These are phyloP conservation scores for Bombus soroeensis DNA, from an alignment of 1,140 invertebrate genomes.

Conservation along the genomic window DNA sequence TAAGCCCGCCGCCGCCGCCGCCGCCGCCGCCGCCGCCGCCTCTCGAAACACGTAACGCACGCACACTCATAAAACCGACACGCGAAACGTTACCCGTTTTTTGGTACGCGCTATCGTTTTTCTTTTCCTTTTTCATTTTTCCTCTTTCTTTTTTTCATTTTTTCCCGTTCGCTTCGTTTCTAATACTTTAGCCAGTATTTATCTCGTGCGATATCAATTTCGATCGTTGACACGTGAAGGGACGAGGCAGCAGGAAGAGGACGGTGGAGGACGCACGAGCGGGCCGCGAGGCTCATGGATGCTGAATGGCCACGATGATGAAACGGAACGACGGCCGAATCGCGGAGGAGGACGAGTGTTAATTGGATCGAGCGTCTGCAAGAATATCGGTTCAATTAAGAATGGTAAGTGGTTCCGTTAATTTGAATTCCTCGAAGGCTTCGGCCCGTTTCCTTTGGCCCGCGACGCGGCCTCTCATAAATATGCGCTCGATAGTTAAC, in stretches of 20 bases:
- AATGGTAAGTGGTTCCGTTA: constrained; percentile 53
- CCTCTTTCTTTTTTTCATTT: too few species aligned
- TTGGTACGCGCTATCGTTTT: not conserved
- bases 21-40: not conserved
- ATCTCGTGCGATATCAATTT: constrained; percentile 11
- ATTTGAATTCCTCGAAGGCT: constrained; percentile 49
- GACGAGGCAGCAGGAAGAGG: not conserved
- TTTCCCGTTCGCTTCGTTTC: not conserved
- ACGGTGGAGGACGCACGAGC: not conserved
- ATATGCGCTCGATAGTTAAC: constrained; percentile 57
- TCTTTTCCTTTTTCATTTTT: not conserved
- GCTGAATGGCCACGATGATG: not conserved
- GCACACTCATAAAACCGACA: not conserved
- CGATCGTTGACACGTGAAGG: not conserved
- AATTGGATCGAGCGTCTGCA: constrained; percentile 50
- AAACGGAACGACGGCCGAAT: constrained; percentile 20
- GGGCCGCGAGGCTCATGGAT: not conserved
- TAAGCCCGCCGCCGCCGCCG: constrained; percentile 4
- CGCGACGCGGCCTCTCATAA: constrained; percentile 59
- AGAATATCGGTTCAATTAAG: constrained; percentile 57
- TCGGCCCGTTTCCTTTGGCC: constrained; percentile 48
- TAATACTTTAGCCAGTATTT: not conserved
- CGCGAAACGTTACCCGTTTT: constrained; percentile 19
- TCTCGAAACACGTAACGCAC: constrained; percentile 29
- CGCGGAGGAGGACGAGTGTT: constrained; percentile 17